Evolutionary conservation across 2,888 invertebrate genomes (phyloP).

Genomic region (Steinernema hermaphroditum): DNA sequence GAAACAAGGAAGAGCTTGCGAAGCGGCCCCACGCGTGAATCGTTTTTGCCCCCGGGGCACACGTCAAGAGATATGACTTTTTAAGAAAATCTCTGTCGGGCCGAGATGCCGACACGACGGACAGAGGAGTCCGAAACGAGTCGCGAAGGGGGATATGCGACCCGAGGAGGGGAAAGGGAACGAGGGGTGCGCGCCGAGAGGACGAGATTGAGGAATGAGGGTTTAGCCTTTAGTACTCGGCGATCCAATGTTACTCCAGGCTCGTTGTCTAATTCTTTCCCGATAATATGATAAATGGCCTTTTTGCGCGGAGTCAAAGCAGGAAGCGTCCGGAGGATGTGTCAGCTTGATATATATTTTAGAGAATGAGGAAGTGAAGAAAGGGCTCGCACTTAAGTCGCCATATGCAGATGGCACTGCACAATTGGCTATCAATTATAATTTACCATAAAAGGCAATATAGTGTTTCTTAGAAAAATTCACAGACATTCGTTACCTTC

Average conservation of each 20-base stretch:
- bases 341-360: no score
- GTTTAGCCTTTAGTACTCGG: slow-evolving; percentile 2
- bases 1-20: slow-evolving; percentile 1
- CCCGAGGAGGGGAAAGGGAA: background rate
- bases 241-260: background rate
- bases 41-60: slow-evolving; percentile 28
- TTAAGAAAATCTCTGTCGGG: slow-evolving; percentile 10
- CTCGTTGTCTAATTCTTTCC: slow-evolving; percentile 24
- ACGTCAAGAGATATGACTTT: slow-evolving; percentile 30
- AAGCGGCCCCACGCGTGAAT: background rate
- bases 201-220: slow-evolving; percentile 15
- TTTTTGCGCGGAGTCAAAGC: slow-evolving; percentile 2
- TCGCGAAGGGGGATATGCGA: slow-evolving; percentile 24
- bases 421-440: no score
- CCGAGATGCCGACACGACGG: slow-evolving; percentile 27
- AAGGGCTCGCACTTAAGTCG: no score
- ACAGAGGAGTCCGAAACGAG: background rate
- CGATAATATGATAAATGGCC: slow-evolving; percentile 29
- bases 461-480: no score
- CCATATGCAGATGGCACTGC: no score
- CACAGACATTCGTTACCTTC: no score
- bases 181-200: slow-evolving; percentile 1
- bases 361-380: no score
- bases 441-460: no score
- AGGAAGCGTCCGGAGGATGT: background rate